Evolutionary conservation across 2,113 vertebrate species (phyloP).

Genomic region (Lethenteron camtschaticum): DNA sequence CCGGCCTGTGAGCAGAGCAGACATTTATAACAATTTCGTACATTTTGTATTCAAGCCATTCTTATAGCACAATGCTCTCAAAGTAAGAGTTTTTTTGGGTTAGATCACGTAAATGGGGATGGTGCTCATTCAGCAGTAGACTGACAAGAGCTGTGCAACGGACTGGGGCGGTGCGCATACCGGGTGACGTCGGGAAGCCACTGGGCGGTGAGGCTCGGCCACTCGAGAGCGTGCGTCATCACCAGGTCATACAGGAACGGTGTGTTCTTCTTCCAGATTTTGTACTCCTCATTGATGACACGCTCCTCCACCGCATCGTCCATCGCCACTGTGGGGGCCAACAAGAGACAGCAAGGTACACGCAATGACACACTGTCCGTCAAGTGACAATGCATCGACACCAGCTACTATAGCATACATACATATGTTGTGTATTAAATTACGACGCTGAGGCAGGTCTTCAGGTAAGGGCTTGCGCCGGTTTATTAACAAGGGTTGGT

Average conservation of each 20-base stretch:
- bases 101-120: background rate
- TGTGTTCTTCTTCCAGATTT: slow-evolving; percentile 85
- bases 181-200: slow-evolving; percentile 68
- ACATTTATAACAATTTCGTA: slow-evolving; percentile 1
- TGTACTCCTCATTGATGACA: slow-evolving; percentile 75
- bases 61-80: background rate
- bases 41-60: background rate
- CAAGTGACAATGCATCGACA: no score
- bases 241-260: slow-evolving; percentile 69
- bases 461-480: no score
- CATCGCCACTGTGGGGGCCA: slow-evolving; percentile 25
- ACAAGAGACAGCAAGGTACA: no score
- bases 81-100: background rate
- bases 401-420: no score
- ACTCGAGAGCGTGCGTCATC: slow-evolving; percentile 67
- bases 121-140: background rate
- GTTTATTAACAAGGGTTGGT: no score
- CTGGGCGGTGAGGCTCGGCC: slow-evolving; percentile 78
- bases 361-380: no score
- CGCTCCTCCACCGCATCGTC: slow-evolving; percentile 71
- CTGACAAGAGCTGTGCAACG: no score
- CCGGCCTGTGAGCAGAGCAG: slow-evolving; percentile 30
- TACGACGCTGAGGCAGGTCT: no score
- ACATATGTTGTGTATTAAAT: no score
- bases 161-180: slow-evolving; percentile 18